Conservation (phyloP, 2,797 vertebrate species). For the Alfaro cultratus region DNA sequence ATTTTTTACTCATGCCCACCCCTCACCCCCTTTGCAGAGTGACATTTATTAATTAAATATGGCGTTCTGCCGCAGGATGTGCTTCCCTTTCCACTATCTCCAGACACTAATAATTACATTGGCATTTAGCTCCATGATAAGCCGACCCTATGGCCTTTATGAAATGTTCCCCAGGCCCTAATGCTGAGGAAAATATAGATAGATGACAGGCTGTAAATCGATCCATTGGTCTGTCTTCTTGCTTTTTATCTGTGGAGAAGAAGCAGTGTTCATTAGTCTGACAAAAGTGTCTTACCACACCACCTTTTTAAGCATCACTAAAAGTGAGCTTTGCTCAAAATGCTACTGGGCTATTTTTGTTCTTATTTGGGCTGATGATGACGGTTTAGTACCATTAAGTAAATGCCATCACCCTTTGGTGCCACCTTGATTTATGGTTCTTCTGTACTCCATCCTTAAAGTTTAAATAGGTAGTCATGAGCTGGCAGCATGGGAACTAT, state of each 20-base stretch:
- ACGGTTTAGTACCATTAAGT: conserved; percentile 16
- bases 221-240: conserved; percentile 56
- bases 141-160: conserved; percentile 79
- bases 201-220: conserved; percentile 60
- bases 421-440: conserved; percentile 21
- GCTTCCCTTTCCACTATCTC: conserved; percentile 75
- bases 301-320: conserved; percentile 33
- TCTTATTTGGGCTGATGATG: conserved; percentile 21
- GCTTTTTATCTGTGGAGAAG: conserved; percentile 60
- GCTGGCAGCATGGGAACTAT: background rate
- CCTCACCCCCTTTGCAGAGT: conserved; percentile 66
- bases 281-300: conserved; percentile 44
- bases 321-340: conserved; percentile 37
- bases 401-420: conserved; percentile 23
- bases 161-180: conserved; percentile 75
- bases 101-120: conserved; percentile 87
- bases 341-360: conserved; percentile 18
- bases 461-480: background rate
- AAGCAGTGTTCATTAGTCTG: conserved; percentile 58
- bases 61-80: conserved; percentile 75
- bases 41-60: conserved; percentile 85
- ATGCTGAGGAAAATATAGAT: conserved; percentile 76
- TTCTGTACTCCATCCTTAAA: conserved; percentile 2
- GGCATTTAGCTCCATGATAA: conserved; percentile 84
- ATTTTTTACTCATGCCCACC: conserved; percentile 52